A percentile compares a stretch with the other conserved stretches of the same genome.
Evolutionary conservation across 2,797 vertebrate species (phyloP).

Genomic region (Lacerta bilineata): DNA sequence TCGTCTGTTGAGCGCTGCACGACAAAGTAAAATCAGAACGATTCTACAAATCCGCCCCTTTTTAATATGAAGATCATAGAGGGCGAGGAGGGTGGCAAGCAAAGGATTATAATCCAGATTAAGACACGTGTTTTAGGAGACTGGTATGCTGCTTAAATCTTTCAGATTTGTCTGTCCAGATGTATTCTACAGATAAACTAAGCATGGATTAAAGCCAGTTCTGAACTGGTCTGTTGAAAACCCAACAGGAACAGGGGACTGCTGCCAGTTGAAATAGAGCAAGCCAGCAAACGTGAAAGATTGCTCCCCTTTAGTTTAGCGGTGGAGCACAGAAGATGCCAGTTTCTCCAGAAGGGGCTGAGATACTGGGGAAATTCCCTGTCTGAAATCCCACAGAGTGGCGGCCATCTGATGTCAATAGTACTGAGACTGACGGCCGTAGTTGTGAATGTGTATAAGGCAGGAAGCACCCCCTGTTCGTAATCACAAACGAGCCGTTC

Average conservation of each 20-base stretch:
- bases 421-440: no score
- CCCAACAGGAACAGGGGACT: background rate
- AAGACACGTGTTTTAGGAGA: background rate
- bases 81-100: fast-evolving
- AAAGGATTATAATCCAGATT: background rate
- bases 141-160: background rate
- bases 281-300: background rate
- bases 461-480: no score
- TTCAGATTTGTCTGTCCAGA: conserved; percentile 41
- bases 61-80: background rate
- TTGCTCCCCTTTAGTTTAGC: background rate
- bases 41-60: background rate
- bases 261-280: background rate
- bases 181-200: conserved; percentile 43
- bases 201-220: conserved; percentile 40
- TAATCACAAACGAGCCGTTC: no score
- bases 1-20: background rate
- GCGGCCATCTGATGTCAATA: no score
- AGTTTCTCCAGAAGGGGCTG: no score
- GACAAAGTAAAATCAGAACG: conserved; percentile 7
- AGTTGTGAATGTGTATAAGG: no score
- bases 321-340: no score
- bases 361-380: no score
- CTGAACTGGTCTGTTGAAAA: background rate
- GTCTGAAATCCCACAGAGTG: no score